Conservation (phyloP, 1,140 invertebrate species). For the Drosophila trapezifrons region DNA sequence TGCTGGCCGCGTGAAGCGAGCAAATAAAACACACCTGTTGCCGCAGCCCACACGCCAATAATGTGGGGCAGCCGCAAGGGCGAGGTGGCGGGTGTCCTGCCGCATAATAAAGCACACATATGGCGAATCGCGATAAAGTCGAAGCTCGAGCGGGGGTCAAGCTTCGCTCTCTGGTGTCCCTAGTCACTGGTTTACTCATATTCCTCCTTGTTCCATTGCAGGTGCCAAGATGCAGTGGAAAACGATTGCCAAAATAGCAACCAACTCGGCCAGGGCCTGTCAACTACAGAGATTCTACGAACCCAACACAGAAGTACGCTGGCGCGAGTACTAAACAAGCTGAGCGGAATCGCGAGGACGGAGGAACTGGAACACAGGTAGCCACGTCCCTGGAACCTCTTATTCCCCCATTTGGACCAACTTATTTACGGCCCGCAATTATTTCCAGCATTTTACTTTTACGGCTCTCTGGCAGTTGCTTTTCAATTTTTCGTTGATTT, state of each 20-base stretch:
- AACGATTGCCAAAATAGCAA: slow-evolving; percentile 27
- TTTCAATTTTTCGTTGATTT: slow-evolving; percentile 71
- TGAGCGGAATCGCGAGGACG: slow-evolving; percentile 15
- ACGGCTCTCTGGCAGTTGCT: slow-evolving; percentile 50
- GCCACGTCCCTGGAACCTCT: no score
- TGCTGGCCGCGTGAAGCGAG: slow-evolving; percentile 30
- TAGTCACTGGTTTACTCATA: background rate
- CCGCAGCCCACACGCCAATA: slow-evolving; percentile 51
- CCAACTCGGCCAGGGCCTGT: slow-evolving; percentile 28
- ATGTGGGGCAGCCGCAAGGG: slow-evolving; percentile 19
- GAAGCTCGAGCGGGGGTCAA: no score
- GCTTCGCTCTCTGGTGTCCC: no score
- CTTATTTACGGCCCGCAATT: slow-evolving; percentile 69
- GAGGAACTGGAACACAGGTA: slow-evolving; percentile 13
- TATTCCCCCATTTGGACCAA: slow-evolving; percentile 26
- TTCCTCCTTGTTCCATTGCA: background rate
- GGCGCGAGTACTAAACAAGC: slow-evolving; percentile 29
- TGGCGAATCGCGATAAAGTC: no score
- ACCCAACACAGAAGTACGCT: slow-evolving; percentile 50
- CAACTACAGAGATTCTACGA: slow-evolving; percentile 45
- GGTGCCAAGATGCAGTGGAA: slow-evolving; percentile 22
- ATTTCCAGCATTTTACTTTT: slow-evolving; percentile 76
- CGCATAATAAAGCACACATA: slow-evolving; percentile 22
- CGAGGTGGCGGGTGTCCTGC: background rate
- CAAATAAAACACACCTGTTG: slow-evolving; percentile 78